Evolutionary conservation across 2,797 vertebrate species (phyloP).

Genomic region (Staurois parvus): DNA sequence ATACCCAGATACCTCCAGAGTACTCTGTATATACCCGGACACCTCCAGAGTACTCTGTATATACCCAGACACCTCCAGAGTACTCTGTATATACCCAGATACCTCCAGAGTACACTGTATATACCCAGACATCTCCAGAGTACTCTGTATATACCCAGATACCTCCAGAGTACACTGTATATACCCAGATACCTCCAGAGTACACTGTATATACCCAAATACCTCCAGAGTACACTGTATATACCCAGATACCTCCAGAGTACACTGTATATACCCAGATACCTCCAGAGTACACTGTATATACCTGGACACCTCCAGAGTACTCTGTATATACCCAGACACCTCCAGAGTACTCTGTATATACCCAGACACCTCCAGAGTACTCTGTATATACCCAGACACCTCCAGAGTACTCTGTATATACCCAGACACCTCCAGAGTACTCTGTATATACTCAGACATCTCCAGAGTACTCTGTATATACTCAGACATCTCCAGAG

Average conservation of each 20-base stretch:
- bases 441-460: neutral
- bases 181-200: neutral
- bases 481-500: neutral
- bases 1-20: slow-evolving; percentile 67
- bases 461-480: too few species aligned
- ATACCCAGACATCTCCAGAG: slow-evolving; percentile 67
- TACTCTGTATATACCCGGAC: too few species aligned
- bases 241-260: slow-evolving; percentile 67
- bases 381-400: too few species aligned
- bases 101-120: too few species aligned
- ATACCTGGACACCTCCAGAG: neutral
- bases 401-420: neutral
- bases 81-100: neutral
- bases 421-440: neutral
- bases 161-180: neutral
- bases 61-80: neutral
- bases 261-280: too few species aligned
- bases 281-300: neutral
- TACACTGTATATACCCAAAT: neutral
- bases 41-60: neutral
- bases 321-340: neutral
- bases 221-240: too few species aligned
- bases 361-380: slow-evolving; percentile 67
- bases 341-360: too few species aligned
- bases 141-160: too few species aligned